Conservation (phyloP, 1,140 invertebrate genomes). For the Hycleus cichorii region DNA sequence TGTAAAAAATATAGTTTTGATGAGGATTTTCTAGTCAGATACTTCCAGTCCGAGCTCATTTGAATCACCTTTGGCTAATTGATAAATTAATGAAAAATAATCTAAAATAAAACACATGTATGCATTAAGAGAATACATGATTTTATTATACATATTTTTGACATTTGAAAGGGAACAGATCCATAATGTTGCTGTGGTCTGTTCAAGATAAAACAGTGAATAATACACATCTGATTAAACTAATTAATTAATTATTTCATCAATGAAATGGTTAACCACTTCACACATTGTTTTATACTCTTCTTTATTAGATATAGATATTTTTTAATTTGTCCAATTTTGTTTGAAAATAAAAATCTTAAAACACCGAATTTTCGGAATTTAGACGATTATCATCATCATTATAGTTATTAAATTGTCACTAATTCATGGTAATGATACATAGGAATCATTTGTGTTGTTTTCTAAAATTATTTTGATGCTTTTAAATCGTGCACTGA, state of each 20-base stretch:
- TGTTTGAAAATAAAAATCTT: slow-evolving; percentile 8
- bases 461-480: slow-evolving; percentile 4
- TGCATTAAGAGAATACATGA: slow-evolving; percentile 30
- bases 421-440: slow-evolving; percentile 13
- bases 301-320: too few species aligned
- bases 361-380: slow-evolving; percentile 17
- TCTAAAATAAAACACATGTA: slow-evolving; percentile 16
- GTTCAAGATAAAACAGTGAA: slow-evolving; percentile 17
- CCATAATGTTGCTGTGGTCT: slow-evolving; percentile 15
- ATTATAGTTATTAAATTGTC: slow-evolving; percentile 3
- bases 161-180: slow-evolving; percentile 16
- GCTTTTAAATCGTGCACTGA: slow-evolving; percentile 17
- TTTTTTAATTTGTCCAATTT: too few species aligned
- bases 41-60: neutral
- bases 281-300: neutral
- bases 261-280: slow-evolving; percentile 19
- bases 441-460: slow-evolving; percentile 4
- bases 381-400: slow-evolving; percentile 8
- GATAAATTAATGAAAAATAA: neutral
- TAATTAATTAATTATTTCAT: slow-evolving; percentile 1
- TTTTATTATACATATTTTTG: slow-evolving; percentile 14
- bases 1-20: too few species aligned
- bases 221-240: slow-evolving; percentile 14
- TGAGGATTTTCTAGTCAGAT: too few species aligned
- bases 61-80: neutral